Conservation (phyloP, 2,888 invertebrate genomes). For the Cosmorhoe ocellata region DNA sequence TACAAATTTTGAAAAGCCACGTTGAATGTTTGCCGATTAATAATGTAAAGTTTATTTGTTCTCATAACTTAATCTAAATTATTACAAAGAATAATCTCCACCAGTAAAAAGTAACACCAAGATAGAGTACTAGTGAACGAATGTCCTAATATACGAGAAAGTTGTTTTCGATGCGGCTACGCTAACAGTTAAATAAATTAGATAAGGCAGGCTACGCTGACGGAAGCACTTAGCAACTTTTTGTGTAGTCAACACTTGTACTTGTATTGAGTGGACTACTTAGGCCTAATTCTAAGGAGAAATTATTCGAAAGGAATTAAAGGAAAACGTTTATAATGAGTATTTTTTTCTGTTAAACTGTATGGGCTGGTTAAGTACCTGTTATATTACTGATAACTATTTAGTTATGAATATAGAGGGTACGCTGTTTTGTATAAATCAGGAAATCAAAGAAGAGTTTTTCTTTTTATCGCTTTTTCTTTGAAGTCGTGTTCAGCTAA, state of each 20-base stretch:
- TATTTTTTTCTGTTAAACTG: too few relatives aligned
- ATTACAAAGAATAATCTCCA: not conserved
- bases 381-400: not conserved
- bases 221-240: conserved; percentile 66
- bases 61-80: too few relatives aligned
- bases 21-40: conserved; percentile 46
- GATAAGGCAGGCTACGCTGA: conserved; percentile 65
- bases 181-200: conserved; percentile 73
- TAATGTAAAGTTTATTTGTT: not conserved
- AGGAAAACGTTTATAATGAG: too few relatives aligned
- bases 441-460: conserved; percentile 54
- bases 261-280: conserved; percentile 46
- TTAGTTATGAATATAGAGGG: conserved; percentile 1
- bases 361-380: too few relatives aligned
- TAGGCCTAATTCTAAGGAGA: not conserved
- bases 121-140: conserved; percentile 22
- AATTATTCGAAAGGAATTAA: not conserved
- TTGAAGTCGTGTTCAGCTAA: conserved; percentile 49
- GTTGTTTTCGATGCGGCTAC: conserved; percentile 61
- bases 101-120: not conserved
- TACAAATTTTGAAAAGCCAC: conserved; percentile 57
- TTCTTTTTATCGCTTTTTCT: conserved; percentile 52
- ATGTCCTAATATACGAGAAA: conserved; percentile 37
- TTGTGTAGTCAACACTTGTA: conserved; percentile 64
- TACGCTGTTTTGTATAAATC: conserved; percentile 49